Evolutionary conservation across 2,797 vertebrate genomes (phyloP), one percentile per base, ranked within the genome.

Genomic region (Xenentodon cancila): DNA sequence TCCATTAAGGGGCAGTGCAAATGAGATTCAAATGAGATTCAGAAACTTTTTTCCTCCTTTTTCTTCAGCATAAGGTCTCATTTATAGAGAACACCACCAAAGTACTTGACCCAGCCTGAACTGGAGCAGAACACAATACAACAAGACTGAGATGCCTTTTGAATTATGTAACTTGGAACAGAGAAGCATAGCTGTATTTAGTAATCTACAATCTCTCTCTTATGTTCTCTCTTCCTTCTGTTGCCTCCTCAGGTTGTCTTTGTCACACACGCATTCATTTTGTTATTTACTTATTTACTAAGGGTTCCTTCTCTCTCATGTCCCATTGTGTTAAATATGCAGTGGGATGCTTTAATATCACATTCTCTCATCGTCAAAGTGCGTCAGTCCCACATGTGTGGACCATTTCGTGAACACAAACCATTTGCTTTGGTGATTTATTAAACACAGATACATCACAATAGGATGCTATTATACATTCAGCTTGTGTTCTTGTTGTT

Each of bases 321-420:
- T 80, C 78, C 71, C 77, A 43, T 43, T 3, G 15, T 64, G 67
- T 91, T 84, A 88, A 89, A 87, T 84, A 91, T 90, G 84, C 68
- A 89, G 68, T 16, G 57, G 64, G 47, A 77, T 57, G 77, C 76
- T 77, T 79, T 80, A 52, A 67, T 82, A 75, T 79, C 7, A 27
- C 71, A 68, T 74, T 75, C 61, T 72, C 59, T 59, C 56, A 37
- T 75, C 69, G 69, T 85, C 65, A 69, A 67, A 78, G 65, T 80
- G 80, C 69, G 56, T 55, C 13, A 53, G 52, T 46, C 62, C 50
- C 66, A 67, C 75, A 73, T 88, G 77, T 88, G 86, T 15, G 25
- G 55, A 62, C 46, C 84, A 83, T 92, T 92, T 89, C 90, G 80
- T 76, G 75, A 88, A 92, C 84, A 90, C 78, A 77, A 81, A 80